Evolutionary conservation across 2,888 invertebrate species (phyloP).

Genomic region (Limulus polyphemus): DNA sequence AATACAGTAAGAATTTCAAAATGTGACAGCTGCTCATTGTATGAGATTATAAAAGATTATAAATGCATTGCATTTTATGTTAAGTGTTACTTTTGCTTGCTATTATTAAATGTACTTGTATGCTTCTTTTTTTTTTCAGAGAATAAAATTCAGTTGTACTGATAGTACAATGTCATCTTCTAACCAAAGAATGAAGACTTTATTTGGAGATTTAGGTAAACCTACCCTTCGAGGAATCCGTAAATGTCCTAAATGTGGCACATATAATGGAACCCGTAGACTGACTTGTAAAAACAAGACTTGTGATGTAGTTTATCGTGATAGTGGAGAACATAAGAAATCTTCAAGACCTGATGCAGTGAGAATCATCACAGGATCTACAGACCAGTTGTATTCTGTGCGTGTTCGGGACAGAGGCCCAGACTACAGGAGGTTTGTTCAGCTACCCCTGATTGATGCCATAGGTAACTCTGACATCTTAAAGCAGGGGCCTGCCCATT

Average conservation of each 20-base stretch:
- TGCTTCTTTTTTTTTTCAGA: no score
- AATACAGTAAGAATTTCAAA: no score
- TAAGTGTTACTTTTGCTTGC: no score
- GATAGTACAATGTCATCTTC: no score
- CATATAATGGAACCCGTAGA: slow-evolving; percentile 61
- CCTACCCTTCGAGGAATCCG: slow-evolving; percentile 56
- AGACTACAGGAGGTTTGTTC: slow-evolving; percentile 60
- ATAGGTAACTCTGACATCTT: slow-evolving; percentile 26
- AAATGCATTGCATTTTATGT: no score
- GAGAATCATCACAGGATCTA: slow-evolving; percentile 50
- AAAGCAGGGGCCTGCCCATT: slow-evolving; percentile 41
- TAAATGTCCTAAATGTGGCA: slow-evolving; percentile 61
- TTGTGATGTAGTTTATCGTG: slow-evolving; percentile 54
- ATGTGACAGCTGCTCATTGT: no score
- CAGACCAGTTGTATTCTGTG: slow-evolving; percentile 51
- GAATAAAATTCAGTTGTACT: no score
- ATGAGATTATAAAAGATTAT: no score
- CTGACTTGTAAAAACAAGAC: slow-evolving; percentile 55
- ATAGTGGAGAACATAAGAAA: slow-evolving; percentile 42
- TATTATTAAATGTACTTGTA: no score
- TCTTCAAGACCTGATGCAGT: slow-evolving; percentile 45
- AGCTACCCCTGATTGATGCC: slow-evolving; percentile 36
- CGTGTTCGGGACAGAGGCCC: slow-evolving; percentile 53
- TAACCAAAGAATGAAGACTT: neutral
- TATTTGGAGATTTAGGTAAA: slow-evolving; percentile 47